Conservation (phyloP, 2,113 vertebrate species). For the Sinocyclocheilus anophthalmus region DNA sequence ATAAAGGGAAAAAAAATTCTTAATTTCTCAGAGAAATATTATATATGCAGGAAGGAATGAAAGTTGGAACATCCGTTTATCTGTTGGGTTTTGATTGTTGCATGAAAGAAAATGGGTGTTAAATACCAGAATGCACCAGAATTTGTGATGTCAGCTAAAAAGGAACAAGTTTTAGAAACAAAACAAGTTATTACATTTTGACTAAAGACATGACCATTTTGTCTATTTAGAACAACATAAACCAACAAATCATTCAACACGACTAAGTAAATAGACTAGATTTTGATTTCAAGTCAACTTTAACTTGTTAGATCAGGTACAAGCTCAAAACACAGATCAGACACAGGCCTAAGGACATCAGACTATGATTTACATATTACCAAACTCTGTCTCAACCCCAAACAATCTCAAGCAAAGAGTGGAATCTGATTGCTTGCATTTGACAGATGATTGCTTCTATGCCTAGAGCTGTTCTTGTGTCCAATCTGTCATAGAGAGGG, state of each 20-base stretch:
- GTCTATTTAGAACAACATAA: not conserved
- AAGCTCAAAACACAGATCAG: not conserved
- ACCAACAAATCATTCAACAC: not conserved
- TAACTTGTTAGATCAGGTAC: not conserved
- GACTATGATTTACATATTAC: constrained; percentile 19
- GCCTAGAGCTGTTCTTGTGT: constrained; percentile 30
- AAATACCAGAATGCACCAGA: not conserved
- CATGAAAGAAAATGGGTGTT: not conserved
- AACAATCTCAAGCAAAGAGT: constrained; percentile 5
- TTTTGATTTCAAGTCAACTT: not conserved
- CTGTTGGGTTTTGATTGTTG: not conserved
- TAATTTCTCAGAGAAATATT: not conserved
- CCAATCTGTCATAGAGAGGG: constrained; percentile 5
- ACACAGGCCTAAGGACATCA: constrained; percentile 3
- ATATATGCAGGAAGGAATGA: not conserved
- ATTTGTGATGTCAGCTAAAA: not conserved
- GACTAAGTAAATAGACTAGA: not conserved
- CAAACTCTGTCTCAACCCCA: not conserved
- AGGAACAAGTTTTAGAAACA: not conserved
- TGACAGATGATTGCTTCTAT: constrained; percentile 19
- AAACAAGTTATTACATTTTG: not conserved
- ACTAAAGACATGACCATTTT: not conserved
- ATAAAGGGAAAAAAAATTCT: not conserved
- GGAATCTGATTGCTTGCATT: not conserved
- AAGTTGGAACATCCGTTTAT: not conserved